Evolutionary conservation across 1,140 invertebrate genomes (phyloP), one percentile per base, ranked within the genome.

Genomic region (Sesamia nonagrioides): DNA sequence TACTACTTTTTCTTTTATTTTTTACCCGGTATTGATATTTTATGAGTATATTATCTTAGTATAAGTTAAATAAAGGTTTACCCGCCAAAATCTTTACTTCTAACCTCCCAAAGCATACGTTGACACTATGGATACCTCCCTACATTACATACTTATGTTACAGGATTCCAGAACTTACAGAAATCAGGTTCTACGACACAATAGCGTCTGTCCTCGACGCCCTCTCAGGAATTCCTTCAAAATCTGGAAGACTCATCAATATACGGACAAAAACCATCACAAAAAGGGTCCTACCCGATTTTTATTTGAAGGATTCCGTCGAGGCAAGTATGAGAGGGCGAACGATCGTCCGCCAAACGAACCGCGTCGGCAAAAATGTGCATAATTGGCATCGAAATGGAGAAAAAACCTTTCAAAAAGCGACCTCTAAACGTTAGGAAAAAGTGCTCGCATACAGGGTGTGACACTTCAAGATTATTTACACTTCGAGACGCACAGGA

Each of bases 401-500:
- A 87, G 90, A 93, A 94, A 94, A 94, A 94, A 93, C 88, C 77
- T 83, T 84, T 93, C 89, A 93, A 94, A 94, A 94, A 94, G 82
- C 90, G 86, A 93, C 89, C 89, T 92, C 91, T 86, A 92, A 91
- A 92, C 89, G 92, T 89, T 91, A 88, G 85, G 91, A 93, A 94
- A 94, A 94, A 94, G 91, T 92, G 91, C 92, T 89, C 84, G 66
- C 35, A 80, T 88, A 93, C 89, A 93, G 91, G 91, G 48, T 92
- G 92, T 69, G 33, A 40, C 48, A 63, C 6, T 21, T 17, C 21
- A 52, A n/a, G 6, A 9, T 71, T 17, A 35, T 35, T 35, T 71
- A n/a, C 48, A 54, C 37, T 37, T 11, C 15, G 45, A n/a, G 11
- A 11, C 2, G 4, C 1, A 17, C 15, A 37, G n/a, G 3, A 5